Evolutionary conservation across 2,113 vertebrate genomes (phyloP).

Genomic region (Odocoileus hemionus): DNA sequence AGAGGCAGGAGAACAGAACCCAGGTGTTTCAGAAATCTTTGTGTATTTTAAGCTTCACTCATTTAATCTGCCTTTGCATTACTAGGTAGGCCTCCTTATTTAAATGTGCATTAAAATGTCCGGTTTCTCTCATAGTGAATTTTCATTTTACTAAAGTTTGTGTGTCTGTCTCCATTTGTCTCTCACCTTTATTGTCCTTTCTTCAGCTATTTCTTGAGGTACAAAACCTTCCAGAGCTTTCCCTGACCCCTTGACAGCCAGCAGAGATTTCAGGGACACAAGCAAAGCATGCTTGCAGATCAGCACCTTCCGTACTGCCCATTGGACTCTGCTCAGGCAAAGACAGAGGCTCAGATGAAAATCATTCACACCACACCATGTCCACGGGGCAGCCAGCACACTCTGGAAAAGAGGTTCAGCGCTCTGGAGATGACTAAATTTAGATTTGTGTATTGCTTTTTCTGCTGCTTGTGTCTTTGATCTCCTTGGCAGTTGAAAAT

Average conservation of each 20-base stretch:
- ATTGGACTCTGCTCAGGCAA: neutral
- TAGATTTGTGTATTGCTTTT: neutral
- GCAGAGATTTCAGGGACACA: neutral
- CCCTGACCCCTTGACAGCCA: neutral
- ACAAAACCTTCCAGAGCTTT: neutral
- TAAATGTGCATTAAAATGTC: neutral
- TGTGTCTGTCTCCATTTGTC: neutral
- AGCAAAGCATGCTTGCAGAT: neutral
- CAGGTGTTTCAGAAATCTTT: neutral
- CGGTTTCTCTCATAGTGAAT: neutral
- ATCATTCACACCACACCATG: neutral
- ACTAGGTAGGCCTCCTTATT: neutral
- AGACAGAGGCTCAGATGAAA: neutral
- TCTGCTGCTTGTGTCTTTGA: conserved; percentile 45
- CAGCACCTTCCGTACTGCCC: neutral
- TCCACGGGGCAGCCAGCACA: neutral
- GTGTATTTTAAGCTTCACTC: neutral
- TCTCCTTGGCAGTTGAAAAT: conserved; percentile 57
- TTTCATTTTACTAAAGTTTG: neutral
- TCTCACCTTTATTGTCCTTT: neutral
- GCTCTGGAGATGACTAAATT: conserved; percentile 1
- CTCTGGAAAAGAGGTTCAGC: neutral
- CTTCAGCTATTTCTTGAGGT: neutral
- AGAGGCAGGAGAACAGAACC: neutral
- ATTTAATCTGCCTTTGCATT: neutral